Base-by-base conservation (phyloP, 2,113 vertebrate species). In the Myiozetetes cayanensis region DNA sequence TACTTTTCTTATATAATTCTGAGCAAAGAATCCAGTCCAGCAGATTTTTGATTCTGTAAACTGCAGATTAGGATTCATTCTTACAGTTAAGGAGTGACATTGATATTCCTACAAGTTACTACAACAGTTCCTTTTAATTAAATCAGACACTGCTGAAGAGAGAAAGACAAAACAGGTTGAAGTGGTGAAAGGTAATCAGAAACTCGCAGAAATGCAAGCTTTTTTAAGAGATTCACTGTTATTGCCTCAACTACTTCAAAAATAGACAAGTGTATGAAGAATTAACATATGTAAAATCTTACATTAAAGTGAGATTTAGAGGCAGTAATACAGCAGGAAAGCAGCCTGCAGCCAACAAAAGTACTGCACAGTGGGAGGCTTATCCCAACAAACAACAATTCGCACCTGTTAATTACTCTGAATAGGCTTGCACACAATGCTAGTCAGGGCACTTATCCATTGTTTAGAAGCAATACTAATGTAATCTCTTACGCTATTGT, bases 391-490 rank as follows among this genome's bases (percentile, higher is more conserved):
- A 94, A 96, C 37, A 89, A 50, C 89, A 90, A 87, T 95, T 94
- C 88, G 50, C 94, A 97, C 94, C 96, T 97, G 94, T 81, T 95
- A 95, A 97, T 95, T 95, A 90, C 68, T 59, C 89, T 76, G 88
- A 94, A 50, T 9, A 55, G 63, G 44, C 66, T 74, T 43, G 50
- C 56, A 73, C 23, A 77, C 61, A 43, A 63, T 35, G 65, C 65
- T 66, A 59, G 22, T 49, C 70, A 43, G 24, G 61, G 56, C 49
- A 47, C 78, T 85, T 79, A 79, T 35, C 85, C 65, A 63, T 85
- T 93, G 94, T 95, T 97, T 76, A 87, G 84, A 70, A 82, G 68
- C 68, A 92, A 84, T 79, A 63, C 63, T 92, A 65, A 86, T 84
- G 44, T 66, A 52, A 83, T 90, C 30, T 66, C 66, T 83, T 41